phyloP scores from a whole-genome alignment of 1,140 invertebrate species.

The Contarinia nasturtii region DNA sequence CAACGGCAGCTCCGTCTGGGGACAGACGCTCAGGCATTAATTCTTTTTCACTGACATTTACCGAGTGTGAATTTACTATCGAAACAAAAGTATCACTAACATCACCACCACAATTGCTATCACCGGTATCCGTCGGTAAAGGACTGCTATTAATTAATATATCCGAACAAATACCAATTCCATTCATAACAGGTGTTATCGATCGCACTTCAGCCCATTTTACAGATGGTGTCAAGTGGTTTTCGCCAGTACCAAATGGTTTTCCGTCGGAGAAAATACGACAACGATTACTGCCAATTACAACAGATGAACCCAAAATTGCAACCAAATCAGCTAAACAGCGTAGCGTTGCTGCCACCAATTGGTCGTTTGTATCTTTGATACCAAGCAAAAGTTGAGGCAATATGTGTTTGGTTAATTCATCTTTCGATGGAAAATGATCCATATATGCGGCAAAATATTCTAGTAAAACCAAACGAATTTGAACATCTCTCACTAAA shows the following conservation, averaged over 20 bases:
- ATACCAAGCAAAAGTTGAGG: constrained; percentile 65
- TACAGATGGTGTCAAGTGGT: constrained; percentile 6
- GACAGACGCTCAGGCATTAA: constrained; percentile 49
- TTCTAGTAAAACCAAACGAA: constrained; percentile 43
- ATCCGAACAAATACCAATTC: constrained; percentile 12
- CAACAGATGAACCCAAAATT: constrained; percentile 47
- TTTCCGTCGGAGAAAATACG: constrained; percentile 67
- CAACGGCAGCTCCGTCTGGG: constrained; percentile 40
- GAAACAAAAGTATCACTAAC: constrained; percentile 17
- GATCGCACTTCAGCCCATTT: constrained; percentile 17
- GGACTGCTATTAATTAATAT: constrained; percentile 11
- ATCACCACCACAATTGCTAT: constrained; percentile 9
- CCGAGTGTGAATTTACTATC: constrained; percentile 7
- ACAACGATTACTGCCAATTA: constrained; percentile 59
- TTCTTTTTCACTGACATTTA: constrained; percentile 5
- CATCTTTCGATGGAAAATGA: constrained; percentile 40
- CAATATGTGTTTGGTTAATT: constrained; percentile 44
- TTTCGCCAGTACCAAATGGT: constrained; percentile 26
- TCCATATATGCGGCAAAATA: constrained; percentile 51
- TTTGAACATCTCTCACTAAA: constrained; percentile 53
- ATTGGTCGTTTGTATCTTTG: constrained; percentile 56
- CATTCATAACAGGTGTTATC: constrained; percentile 18
- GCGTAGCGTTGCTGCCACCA: constrained; percentile 58
- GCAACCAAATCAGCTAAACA: constrained; percentile 65
- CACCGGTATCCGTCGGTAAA: constrained; percentile 2